Percentiles rank a stretch among this genome's conserved stretches.
phyloP scores from a whole-genome alignment of 2,888 invertebrate species.

The Calameuta filiformis region DNA sequence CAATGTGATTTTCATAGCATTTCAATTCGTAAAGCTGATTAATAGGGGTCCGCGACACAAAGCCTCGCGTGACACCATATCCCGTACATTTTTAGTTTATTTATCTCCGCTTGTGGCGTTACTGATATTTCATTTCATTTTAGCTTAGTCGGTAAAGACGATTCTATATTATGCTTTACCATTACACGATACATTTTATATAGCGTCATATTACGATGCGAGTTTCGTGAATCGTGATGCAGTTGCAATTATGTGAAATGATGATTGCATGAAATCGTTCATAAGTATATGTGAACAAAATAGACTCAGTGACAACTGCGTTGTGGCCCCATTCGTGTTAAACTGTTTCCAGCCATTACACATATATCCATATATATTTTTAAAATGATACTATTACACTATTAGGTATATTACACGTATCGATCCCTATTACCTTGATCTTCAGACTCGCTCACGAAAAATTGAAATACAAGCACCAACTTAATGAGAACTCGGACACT shows the following conservation, averaged over 20 bases:
- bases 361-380: background rate
- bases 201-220: background rate
- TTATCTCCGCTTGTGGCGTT: background rate
- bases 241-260: background rate
- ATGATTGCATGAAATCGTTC: background rate
- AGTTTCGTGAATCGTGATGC: background rate
- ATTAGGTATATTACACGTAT: no score
- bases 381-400: background rate
- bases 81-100: background rate
- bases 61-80: background rate
- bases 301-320: background rate
- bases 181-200: background rate
- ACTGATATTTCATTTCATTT: background rate
- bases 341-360: background rate
- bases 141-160: background rate
- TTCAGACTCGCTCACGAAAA: no score
- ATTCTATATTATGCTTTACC: background rate
- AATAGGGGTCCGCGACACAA: no score
- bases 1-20: background rate
- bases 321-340: background rate
- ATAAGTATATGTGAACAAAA: background rate
- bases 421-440: no score
- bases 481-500: background rate
- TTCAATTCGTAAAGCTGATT: background rate
- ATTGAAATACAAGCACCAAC: background rate